These are phyloP conservation scores for Galbula dea DNA, from an alignment of 2,113 vertebrate species.

Conservation along the genomic window DNA sequence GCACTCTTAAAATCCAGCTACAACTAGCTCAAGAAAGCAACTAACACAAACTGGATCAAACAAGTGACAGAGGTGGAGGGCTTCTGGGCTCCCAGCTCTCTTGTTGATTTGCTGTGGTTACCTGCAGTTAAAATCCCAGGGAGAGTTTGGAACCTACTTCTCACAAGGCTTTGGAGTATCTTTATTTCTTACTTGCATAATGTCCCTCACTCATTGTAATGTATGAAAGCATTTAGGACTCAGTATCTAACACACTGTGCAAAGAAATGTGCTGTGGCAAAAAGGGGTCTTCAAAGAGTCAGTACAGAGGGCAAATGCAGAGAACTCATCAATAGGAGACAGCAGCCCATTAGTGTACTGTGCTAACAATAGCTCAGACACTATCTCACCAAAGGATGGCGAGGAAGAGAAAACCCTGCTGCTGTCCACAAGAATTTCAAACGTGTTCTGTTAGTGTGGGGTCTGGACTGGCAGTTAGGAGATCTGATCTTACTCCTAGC, in stretches of 20 bases:
- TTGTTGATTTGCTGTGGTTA: not conserved
- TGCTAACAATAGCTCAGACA: not conserved
- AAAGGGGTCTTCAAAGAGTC: not conserved
- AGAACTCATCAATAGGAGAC: not conserved
- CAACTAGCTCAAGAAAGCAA: not conserved
- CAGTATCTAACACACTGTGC: not conserved
- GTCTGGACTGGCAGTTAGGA: not conserved
- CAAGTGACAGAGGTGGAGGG: not conserved
- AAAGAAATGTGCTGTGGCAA: not conserved
- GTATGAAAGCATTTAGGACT: not conserved
- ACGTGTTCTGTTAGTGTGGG: not conserved
- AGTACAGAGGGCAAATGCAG: not conserved
- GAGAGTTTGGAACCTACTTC: not conserved
- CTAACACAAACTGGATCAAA: not conserved
- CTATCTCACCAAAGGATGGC: not conserved
- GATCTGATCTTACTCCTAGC: not conserved
- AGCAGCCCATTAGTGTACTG: not conserved
- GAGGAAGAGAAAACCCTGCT: not conserved
- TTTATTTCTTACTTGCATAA: not conserved
- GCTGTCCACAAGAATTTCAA: not conserved
- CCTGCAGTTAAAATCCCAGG: not conserved
- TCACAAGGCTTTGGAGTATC: not conserved
- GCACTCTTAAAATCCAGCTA: not conserved
- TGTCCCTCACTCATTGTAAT: not conserved
- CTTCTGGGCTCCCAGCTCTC: not conserved